Evolutionary conservation across 2,888 invertebrate species (phyloP).

Genomic region (Glaucopsyche alexis): DNA sequence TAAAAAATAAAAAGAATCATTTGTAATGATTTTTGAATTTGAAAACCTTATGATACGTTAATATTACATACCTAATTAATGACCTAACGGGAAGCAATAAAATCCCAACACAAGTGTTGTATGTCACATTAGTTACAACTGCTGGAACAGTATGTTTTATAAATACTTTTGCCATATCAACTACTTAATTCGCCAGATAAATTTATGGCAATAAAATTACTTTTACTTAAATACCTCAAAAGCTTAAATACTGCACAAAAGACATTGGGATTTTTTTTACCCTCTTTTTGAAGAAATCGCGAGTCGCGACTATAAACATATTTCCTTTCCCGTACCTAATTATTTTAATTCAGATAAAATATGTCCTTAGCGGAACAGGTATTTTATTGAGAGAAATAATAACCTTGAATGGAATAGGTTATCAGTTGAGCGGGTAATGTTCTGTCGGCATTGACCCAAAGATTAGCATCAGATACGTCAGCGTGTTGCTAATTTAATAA

Average conservation of each 20-base stretch:
- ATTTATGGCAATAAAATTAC: no score
- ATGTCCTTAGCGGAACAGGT: not conserved
- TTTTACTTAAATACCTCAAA: no score
- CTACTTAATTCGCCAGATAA: no score
- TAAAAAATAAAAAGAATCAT: no score
- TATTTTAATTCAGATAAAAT: no score
- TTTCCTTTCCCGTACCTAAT: no score
- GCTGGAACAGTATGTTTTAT: not conserved
- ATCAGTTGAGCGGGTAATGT: not conserved
- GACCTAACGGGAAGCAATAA: not conserved
- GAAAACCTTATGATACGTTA: no score
- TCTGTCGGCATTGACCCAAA: constrained; percentile 16
- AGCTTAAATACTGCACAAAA: no score
- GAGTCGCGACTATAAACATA: no score
- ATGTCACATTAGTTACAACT: not conserved
- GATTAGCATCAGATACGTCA: constrained; percentile 27
- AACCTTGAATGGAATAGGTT: constrained; percentile 24
- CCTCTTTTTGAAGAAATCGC: no score
- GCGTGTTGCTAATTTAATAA: constrained; percentile 22
- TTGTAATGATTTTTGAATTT: no score
- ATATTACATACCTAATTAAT: not conserved
- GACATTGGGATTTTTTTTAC: no score
- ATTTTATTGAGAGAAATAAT: constrained; percentile 17
- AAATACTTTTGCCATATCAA: not conserved
- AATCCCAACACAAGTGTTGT: not conserved